A percentile compares a stretch with the other conserved stretches of the same genome.
phyloP scores from a whole-genome alignment of 2,888 invertebrate species.

The Noctuana brunneofusca region DNA sequence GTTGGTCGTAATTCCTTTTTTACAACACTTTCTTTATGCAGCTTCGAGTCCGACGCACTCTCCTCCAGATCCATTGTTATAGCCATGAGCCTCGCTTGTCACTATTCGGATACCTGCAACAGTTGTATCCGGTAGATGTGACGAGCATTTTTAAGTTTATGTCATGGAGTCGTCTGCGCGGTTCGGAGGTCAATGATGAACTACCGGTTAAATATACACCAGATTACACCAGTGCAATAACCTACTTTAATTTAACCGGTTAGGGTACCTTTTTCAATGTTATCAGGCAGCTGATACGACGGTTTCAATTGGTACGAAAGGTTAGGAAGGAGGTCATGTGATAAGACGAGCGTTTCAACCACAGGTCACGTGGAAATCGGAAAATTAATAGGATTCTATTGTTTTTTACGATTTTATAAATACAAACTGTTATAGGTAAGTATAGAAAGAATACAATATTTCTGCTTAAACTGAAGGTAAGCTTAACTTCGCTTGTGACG shows the following conservation, averaged over 20 bases:
- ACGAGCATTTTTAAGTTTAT: conserved; percentile 49
- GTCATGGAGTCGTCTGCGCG: conserved; percentile 55
- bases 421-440: too few relatives aligned
- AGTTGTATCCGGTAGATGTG: conserved; percentile 44
- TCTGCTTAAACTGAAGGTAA: too few relatives aligned
- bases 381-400: conserved; percentile 44
- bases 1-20: conserved; percentile 73
- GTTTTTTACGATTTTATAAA: background rate
- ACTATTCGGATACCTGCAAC: conserved; percentile 58
- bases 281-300: conserved; percentile 43
- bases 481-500: too few relatives aligned
- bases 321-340: conserved; percentile 75
- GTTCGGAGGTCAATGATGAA: conserved; percentile 54
- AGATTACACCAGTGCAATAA: conserved; percentile 71
- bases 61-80: conserved; percentile 77
- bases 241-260: conserved; percentile 78
- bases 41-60: conserved; percentile 75
- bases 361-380: conserved; percentile 72
- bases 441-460: too few relatives aligned
- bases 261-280: conserved; percentile 46
- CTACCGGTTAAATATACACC: conserved; percentile 65
- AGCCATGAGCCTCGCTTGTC: conserved; percentile 65
- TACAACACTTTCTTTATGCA: conserved; percentile 68
- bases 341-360: conserved; percentile 60
- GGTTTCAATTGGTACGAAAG: conserved; percentile 47